Evolutionary conservation across 1,140 invertebrate genomes (phyloP), one percentile per base, ranked within the genome.

Genomic region (Drosophila bocki): DNA sequence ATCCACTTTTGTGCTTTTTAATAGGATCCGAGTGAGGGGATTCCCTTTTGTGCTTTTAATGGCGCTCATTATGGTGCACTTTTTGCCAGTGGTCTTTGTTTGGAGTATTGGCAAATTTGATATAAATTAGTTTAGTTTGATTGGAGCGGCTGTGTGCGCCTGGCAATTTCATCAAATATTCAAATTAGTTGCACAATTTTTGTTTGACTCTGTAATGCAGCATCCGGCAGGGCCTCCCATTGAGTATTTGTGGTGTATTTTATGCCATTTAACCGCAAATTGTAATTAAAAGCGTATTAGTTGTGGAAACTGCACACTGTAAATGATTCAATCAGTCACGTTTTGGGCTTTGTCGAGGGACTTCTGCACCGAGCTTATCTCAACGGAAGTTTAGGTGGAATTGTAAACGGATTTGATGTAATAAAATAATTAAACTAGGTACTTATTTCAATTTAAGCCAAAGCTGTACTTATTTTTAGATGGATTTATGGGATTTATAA

Each of bases 51-150:
- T 62, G 37, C 45, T 50, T 74, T 78, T 67, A 86, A 85, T 82
- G 68, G 68, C 56, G 42, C 51, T 83, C 67, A 88, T 87, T 87
- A 77, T 80, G 68, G 35, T 69, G 62, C 48, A 67, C 39, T 65
- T 86, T 86, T 67, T 78, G 48, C 45, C 22, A 37, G 39, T 29
- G 50, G 42, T 48, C 47, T 51, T 61, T 61, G 68, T 69, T 62
- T 54, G 45, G 19, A 47, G 45, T 35, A 59, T 65, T 68, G 45
- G 68, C 33, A 70, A 83, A 77, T 83, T 74, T 63, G 77, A 75
- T 80, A 70, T 75, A 88, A 88, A 83, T 88, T 88, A 61, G 68
- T 80, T 83, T 72, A 68, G 70, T 79, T 87, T 68, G 75, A 75
- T 86, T 86, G 75, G 48, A 54, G 42, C 17, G 51, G 42, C 51